Percentiles rank a stretch among this genome's conserved stretches.
Conservation (phyloP, 2,888 invertebrate species). For the Apomyelois bistriatella region DNA sequence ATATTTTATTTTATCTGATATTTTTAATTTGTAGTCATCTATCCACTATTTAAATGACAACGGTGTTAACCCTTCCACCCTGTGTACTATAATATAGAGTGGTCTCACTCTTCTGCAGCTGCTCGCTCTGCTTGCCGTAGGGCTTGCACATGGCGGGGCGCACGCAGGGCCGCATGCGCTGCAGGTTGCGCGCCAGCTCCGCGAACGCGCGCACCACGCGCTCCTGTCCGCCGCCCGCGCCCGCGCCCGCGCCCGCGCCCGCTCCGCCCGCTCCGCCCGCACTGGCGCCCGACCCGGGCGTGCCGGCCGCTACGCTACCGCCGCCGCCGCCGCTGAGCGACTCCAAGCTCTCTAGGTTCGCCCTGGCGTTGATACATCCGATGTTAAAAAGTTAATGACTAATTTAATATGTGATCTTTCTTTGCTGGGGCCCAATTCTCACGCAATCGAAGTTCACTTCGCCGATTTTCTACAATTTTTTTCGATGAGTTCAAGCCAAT, state of each 20-base stretch:
- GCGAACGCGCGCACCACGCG: conserved; percentile 92
- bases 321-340: conserved; percentile 82
- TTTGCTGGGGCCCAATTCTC: too few relatives aligned
- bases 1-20: too few relatives aligned
- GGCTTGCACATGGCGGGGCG: conserved; percentile 95
- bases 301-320: conserved; percentile 78
- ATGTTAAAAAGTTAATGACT: too few relatives aligned
- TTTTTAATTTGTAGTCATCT: too few relatives aligned
- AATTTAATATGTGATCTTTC: too few relatives aligned
- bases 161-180: conserved; percentile 92
- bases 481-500: too few relatives aligned
- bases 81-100: too few relatives aligned
- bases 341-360: conserved; percentile 86
- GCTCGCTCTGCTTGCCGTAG: conserved; percentile 93
- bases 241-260: conserved; percentile 69
- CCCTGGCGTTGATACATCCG: conserved; percentile 48
- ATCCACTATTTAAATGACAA: too few relatives aligned
- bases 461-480: too few relatives aligned
- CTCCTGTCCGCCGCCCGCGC: conserved; percentile 86
- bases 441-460: too few relatives aligned
- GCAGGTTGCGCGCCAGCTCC: conserved; percentile 93
- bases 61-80: too few relatives aligned
- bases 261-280: conserved; percentile 66
- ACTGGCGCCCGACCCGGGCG: conserved; percentile 78
- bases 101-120: conserved; percentile 88